Evolutionary conservation across 2,797 vertebrate species (phyloP), one percentile per base, ranked within the genome.

Genomic region (Silurus aristotelis): DNA sequence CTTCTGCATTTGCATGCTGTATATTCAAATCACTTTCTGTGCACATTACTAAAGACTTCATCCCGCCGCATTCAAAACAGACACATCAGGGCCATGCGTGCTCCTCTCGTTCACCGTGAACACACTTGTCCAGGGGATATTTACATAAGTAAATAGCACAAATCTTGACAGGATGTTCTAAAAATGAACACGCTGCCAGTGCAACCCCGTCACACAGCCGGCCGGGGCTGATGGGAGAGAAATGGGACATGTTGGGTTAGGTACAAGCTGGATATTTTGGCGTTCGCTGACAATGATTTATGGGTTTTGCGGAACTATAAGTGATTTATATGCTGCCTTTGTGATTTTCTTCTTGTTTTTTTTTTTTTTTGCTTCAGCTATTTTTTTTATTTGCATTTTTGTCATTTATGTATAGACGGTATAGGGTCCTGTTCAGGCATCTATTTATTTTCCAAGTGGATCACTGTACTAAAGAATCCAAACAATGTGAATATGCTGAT

Each of bases 81-180:
- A 80, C 72, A 76, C 86, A 85, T 72, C 85, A 83, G 83, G 83
- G 81, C 52, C 82, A 60, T 10, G 75, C 66, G 61, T 52, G 80
- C 77, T 83, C 66, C 71, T 81, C 78, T 48, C 83, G 38, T 83
- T 77, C 75, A 68, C 61, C 60, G 48, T 14, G 56, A 83, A 67
- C 80, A 43, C 58, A 46, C 70, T 71, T 43, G 78, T 71, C 84
- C 87, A 86, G 85, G 67, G 82, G 93, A 93, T 91, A 94, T 95
- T 95, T 95, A 92, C 94, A 94, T 95, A 92, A 93, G 94, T 94
- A 95, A 96, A 95, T 95, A 95, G 94, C 93, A 94, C 93, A 94
- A 89, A 93, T 67, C 92, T 89, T 94, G 95, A 95, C 94, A 95
- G 92, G 91, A 91, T 90, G 91, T 88, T 88, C 93, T 93, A 94